Evolutionary conservation across 2,797 vertebrate species (phyloP), one percentile per base, ranked within the genome.

Genomic region (Characodon lateralis): DNA sequence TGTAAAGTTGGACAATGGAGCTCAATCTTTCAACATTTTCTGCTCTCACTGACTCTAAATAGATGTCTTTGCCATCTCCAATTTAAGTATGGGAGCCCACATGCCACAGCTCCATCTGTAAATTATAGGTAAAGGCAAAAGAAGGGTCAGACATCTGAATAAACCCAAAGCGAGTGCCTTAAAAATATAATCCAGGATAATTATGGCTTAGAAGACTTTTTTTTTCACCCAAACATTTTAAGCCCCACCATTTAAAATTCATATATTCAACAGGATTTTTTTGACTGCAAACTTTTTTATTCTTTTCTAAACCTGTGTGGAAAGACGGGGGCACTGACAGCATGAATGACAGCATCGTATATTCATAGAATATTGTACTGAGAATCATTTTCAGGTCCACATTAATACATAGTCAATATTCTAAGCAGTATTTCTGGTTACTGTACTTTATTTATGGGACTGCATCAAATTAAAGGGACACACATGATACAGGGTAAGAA

Each of bases 91-190:
- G 31, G 31, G 3, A 13, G 18, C 51, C 18, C 9, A 55, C 35
- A 20, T 72, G 50, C 39, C 18, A 55, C 8, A 55, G 28, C 55
- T 24, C 5, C 13, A 39, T 72, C 71, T 72, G 4, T 22, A 39
- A 72, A 53, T 53, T 71, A 53, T 35, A 35, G 50, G 48, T 53
- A 53, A 72, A 72, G 50, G 70, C 50, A 72, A 72, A 31, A 56
- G 14, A 31, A 72, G 31, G 35, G 71, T 72, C 50, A 72, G 31
- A 22, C 28, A 53, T 58, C 35, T 41, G 31, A 72, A 39, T 41
- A 72, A 56, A 24, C 51, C 31, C 31, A 72, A 72, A 72, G 71
- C 55, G 31, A 55, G 31, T 72, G 14, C 8, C 50, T 39, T 28
- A 71, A 22, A 72, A 24, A 43, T 31, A 71, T 72, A n/a, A 53